Evolutionary conservation across 1,140 invertebrate species (phyloP), one percentile per base, ranked within the genome.

Genomic region (Drosophila sp.): DNA sequence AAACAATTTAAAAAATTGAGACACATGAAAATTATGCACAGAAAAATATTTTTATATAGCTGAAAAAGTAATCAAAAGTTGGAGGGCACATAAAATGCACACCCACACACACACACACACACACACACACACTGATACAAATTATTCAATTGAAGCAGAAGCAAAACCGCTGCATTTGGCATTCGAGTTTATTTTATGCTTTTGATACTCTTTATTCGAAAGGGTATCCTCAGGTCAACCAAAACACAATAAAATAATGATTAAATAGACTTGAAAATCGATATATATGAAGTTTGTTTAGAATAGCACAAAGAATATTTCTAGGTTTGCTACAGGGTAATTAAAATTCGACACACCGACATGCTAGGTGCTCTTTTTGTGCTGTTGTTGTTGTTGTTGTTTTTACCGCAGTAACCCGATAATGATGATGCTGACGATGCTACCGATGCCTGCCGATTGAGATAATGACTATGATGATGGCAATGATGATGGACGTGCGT

Each of bases 81-180:
- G 67, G 44, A 80, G 67, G 66, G 77, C 70, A 77, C 72, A 84
- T 84, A 84, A 84, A 84, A 84, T 64, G 72, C 81, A 78, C 73
- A 72, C 80, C 60, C 50, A 38, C 50, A 60, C 41, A 27, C 35
- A 32, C 25, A 25, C 27, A 47, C 41, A 58, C 65, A 66, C 79
- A 71, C 54, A 76, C 41, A 64, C 72, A 79, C 72, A 76, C 66
- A 65, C 33, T 35, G 7, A 11, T 38, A 38, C 74, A 77, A 79
- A 86, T 87, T 86, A 86, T 86, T 86, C 76, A 82, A 86, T 87
- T 87, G 76, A 79, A 79, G 80, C 80, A 74, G 56, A 79, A 73
- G 66, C 69, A 76, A 17, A 50, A 70, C 60, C 57, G 69, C 83
- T 85, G 82, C 75, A 85, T 81, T 82, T 87, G 79, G 83, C 82